phyloP scores from a whole-genome alignment of 2,888 invertebrate genomes.

The Andrena chrysosceles region DNA sequence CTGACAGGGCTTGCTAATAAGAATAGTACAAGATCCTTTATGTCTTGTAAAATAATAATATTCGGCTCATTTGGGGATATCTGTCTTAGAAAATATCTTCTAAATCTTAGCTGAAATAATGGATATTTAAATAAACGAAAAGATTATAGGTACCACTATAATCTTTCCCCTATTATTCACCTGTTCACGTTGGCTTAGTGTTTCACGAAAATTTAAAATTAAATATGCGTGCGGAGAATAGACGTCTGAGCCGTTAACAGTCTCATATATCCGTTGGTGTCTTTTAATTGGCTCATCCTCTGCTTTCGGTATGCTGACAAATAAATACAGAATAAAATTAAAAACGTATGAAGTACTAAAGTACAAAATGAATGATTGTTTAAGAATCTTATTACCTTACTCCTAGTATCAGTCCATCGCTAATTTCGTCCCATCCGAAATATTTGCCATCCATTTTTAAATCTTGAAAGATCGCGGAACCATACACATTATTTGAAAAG shows the following conservation, averaged over 20 bases:
- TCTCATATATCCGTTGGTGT: constrained; percentile 47
- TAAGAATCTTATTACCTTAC: constrained; percentile 69
- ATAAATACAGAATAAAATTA: background rate
- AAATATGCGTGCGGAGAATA: constrained; percentile 79
- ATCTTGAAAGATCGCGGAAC: background rate
- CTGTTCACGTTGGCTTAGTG: constrained; percentile 77
- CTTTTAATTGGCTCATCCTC: constrained; percentile 73
- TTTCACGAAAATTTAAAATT: constrained; percentile 77
- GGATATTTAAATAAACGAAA: constrained; percentile 5
- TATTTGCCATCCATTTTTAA: constrained; percentile 71
- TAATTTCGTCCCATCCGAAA: constrained; percentile 79
- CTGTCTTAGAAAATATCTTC: constrained; percentile 87
- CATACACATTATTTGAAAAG: constrained; percentile 3
- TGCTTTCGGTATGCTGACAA: constrained; percentile 41
- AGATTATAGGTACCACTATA: background rate
- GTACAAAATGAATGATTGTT: background rate
- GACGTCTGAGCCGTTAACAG: constrained; percentile 55
- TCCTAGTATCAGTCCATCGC: constrained; percentile 66
- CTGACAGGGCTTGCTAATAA: constrained; percentile 87
- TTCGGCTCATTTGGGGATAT: constrained; percentile 86
- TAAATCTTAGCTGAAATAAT: constrained; percentile 86
- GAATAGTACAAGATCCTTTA: constrained; percentile 87
- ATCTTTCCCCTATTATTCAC: constrained; percentile 59
- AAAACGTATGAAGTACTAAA: background rate
- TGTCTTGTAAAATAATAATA: constrained; percentile 87